Evolutionary conservation across 2,113 vertebrate genomes (phyloP).

Genomic region (Caranx ignobilis): DNA sequence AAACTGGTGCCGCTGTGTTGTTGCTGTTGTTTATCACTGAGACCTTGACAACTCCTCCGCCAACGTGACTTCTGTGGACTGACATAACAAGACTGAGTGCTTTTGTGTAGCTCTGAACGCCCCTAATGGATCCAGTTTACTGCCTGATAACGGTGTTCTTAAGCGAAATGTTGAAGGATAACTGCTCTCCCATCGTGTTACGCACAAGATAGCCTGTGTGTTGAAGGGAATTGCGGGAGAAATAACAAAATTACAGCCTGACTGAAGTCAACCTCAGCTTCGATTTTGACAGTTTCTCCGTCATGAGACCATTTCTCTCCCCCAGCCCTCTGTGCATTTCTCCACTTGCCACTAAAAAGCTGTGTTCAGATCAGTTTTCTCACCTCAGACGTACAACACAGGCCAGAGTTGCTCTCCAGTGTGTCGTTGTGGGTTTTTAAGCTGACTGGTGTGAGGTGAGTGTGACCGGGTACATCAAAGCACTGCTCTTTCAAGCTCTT

Average conservation of each 20-base stretch:
- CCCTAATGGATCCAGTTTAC: neutral
- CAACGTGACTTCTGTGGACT: neutral
- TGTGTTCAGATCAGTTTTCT: neutral
- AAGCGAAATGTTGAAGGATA: constrained; percentile 20
- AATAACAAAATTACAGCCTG: neutral
- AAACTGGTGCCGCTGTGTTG: neutral
- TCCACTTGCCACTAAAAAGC: neutral
- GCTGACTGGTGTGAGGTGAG: constrained; percentile 15
- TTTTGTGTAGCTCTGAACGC: constrained; percentile 5
- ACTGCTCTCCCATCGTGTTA: neutral
- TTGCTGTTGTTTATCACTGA: constrained; percentile 16
- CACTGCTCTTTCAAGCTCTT: constrained; percentile 45
- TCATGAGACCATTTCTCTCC: neutral
- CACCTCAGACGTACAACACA: neutral
- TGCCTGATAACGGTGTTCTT: constrained; percentile 13
- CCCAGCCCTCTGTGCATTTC: neutral
- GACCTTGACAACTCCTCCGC: constrained; percentile 13
- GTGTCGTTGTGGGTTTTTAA: constrained; percentile 19
- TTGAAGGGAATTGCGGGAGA: neutral
- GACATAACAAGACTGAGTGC: neutral
- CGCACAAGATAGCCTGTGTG: neutral
- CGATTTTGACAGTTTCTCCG: neutral
- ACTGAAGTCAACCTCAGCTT: neutral
- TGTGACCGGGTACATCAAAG: constrained; percentile 49
- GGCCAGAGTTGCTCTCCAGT: neutral